Base-by-base conservation (phyloP, 2,113 vertebrate genomes). In the human region DNA sequence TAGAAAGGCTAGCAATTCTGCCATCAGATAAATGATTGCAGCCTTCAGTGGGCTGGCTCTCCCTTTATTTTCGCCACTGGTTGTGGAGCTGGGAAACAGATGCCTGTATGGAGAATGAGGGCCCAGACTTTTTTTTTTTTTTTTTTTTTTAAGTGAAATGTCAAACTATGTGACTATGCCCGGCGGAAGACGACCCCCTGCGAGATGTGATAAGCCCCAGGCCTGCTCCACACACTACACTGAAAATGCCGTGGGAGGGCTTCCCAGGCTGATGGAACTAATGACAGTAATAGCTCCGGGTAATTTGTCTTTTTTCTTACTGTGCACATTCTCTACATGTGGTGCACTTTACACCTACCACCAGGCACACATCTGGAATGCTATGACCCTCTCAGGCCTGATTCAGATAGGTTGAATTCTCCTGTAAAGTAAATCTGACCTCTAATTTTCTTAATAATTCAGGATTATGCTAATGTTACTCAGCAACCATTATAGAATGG, bases 281-380 rank as follows among this genome's bases (percentile, higher is more conserved):
- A 98, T 97, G 98, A 97, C 97, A 88, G 97, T 98, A 97, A 97
- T 98, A 97, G 97, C 97, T 87, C 94, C 78, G 96, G 94, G 97
- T 97, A 97, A 98, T 98, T 97, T 98, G 97, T 98, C 97, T 96
- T 96, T 97, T 96, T 93, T 93, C 98, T 98, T 88, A 88, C 97
- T 25, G 93, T 78, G 97, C 89, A 84, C 96, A 96, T 94, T 97
- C 96, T 92, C 97, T 84, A 72, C 94, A 87, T 96, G 96, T 61
- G 96, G 98, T 93, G 96, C 97, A 94, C 97, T 97, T 96, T 97
- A 94, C 96, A 98, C 98, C 96, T 87, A 93, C 96, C 96, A 78
- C 93, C 92, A 93, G 93, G 89, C 97, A 97, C 94, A 96, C 93
- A 93, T 97, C 97, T 98, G 96, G 97, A 98, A 97, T 81, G 97